Base-by-base conservation (phyloP, 1,140 invertebrate genomes). In the Argopecten irradians region DNA sequence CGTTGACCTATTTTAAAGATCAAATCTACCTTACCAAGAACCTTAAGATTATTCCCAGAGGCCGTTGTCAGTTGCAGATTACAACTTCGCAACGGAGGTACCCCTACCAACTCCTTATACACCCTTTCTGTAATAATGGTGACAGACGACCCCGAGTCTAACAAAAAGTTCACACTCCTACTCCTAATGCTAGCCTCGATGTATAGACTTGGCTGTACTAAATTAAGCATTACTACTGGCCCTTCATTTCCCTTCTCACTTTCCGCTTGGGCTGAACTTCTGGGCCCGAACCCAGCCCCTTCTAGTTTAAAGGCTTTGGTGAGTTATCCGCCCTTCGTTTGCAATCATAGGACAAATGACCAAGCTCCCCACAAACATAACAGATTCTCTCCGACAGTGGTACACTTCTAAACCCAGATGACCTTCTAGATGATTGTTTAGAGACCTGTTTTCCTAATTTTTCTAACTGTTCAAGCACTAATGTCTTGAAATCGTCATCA, bases 131-230 rank as follows among this genome's bases (percentile, higher is more conserved):
- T 35, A 55, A 84, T 84, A 22, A 71, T 55, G 2, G 32, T 88
- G 22, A 88, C 41, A 32, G 83, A 39, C 28, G 87, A 84, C 2
- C 83, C 87, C 9, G 83, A 84, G 46, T 88, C 83, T 41, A 88
- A 39, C 35, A 88, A 88, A 39, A 87, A 46, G 28, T 84, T 71
- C 13, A 34, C 34, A 39, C 46, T 84, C 16, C 46, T 71, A 55
- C 32, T 34, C 3, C 33, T 28, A 14, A 88, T 55, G 13, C 13
- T 5, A 46, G 55, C 87, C 16, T 35, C 43, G 22, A 83, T 41
- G n/a, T 83, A 88, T 28, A 88, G 43, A 34, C 87, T 43, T 8
- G 82, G 39, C 35, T 46, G 46, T n/a, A 88, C 46, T 22, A n/a
- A 33, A 35, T n/a, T 34, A 14, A 88, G 43, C n/a, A 13, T 84